Conservation (phyloP, 92 coral and sea anemone genomes). For the Phymanthus crucifer region DNA sequence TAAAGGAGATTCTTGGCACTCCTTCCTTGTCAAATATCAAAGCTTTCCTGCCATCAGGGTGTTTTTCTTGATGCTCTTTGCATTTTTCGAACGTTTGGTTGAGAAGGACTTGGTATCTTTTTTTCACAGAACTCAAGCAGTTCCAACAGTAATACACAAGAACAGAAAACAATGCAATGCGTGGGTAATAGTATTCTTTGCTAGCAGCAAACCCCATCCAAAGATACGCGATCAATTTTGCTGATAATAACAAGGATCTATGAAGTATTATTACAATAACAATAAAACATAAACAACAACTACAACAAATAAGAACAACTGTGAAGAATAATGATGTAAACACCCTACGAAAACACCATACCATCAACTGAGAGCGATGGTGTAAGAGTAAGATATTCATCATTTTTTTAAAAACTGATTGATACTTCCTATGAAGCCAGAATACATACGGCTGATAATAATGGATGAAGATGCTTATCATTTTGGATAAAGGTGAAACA, state of each 20-base stretch:
- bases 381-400: too few species aligned
- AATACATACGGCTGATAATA: too few species aligned
- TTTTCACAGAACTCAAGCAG: constrained; percentile 3
- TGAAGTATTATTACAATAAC: not conserved
- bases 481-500: not conserved
- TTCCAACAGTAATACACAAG: constrained; percentile 18
- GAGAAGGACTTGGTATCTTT: constrained; percentile 16
- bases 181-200: constrained; percentile 3
- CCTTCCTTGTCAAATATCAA: constrained; percentile 2
- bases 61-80: constrained; percentile 7
- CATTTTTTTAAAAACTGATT: too few species aligned
- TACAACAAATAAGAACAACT: not conserved
- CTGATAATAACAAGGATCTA: constrained; percentile 1
- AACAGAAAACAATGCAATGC: not conserved
- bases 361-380: not conserved
- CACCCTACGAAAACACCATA: not conserved
- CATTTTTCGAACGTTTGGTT: constrained; percentile 23
- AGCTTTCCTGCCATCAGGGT: not conserved
- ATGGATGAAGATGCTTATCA: not conserved
- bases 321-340: not conserved
- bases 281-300: not conserved
- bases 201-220: constrained; percentile 29
- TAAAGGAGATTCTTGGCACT: not conserved
- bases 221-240: constrained; percentile 16
- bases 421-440: too few species aligned